phyloP scores from a whole-genome alignment of 1,140 invertebrate genomes.

The Frieseomelitta varia region DNA sequence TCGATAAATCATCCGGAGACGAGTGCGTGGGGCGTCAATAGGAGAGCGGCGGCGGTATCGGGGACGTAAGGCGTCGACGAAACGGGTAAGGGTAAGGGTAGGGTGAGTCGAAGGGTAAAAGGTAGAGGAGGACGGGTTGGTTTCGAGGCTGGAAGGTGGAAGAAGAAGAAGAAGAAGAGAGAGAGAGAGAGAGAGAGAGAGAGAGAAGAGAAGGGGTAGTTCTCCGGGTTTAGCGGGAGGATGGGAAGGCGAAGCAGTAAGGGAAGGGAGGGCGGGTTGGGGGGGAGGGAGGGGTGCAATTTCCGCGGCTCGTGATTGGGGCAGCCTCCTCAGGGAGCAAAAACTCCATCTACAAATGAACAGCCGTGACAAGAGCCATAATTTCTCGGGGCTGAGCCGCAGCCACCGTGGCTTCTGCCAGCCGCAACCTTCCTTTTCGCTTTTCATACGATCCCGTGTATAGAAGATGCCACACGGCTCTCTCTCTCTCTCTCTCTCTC shows the following conservation, averaged over 20 bases:
- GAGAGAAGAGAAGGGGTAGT: slow-evolving; percentile 57
- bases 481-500: slow-evolving; percentile 24
- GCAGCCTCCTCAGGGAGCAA: slow-evolving; percentile 85
- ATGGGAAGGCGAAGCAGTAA: slow-evolving; percentile 75
- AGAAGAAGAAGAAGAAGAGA: too few relatives aligned
- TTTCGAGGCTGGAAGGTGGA: slow-evolving; percentile 30
- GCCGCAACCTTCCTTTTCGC: slow-evolving; percentile 69
- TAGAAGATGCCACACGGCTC: slow-evolving; percentile 45
- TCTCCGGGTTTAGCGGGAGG: slow-evolving; percentile 60
- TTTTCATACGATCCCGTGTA: slow-evolving; percentile 68
- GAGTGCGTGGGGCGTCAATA: slow-evolving; percentile 65
- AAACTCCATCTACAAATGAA: slow-evolving; percentile 90
- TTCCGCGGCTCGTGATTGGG: slow-evolving; percentile 88
- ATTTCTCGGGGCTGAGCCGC: slow-evolving; percentile 83
- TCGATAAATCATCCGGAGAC: slow-evolving; percentile 69
- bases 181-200: slow-evolving; percentile 42
- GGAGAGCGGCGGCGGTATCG: slow-evolving; percentile 53
- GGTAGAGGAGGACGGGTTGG: slow-evolving; percentile 42
- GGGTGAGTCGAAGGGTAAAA: slow-evolving; percentile 62
- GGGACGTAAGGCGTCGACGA: slow-evolving; percentile 64
- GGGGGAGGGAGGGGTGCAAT: slow-evolving; percentile 82
- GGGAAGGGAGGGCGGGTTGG: slow-evolving; percentile 72
- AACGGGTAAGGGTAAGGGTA: slow-evolving; percentile 50
- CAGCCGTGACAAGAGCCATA: slow-evolving; percentile 88
- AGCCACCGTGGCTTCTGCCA: slow-evolving; percentile 69